phyloP scores from a whole-genome alignment of 2,797 vertebrate species.

The Chelmon rostratus region DNA sequence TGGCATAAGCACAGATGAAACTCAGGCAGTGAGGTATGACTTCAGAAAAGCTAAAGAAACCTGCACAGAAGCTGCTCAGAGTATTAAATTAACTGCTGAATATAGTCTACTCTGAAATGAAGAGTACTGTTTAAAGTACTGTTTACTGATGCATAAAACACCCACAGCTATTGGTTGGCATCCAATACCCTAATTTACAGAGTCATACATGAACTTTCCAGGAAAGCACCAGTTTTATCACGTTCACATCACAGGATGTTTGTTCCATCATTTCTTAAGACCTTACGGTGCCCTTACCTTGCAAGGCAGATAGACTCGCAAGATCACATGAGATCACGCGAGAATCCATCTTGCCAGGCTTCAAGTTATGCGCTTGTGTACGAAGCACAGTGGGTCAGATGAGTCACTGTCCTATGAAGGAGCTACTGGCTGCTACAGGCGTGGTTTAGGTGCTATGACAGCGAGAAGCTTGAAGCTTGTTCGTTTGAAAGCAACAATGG shows the following conservation, averaged over 20 bases:
- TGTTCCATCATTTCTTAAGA: neutral
- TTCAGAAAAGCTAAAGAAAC: neutral
- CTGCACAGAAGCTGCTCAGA: neutral
- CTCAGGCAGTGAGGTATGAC: constrained; percentile 85
- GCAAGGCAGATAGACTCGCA: too few species aligned
- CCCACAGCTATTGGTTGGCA: neutral
- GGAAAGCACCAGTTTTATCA: neutral
- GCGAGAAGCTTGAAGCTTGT: too few species aligned
- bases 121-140: neutral
- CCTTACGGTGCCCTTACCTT: too few species aligned
- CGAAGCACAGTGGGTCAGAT: too few species aligned
- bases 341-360: too few species aligned
- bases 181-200: neutral
- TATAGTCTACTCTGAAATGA: neutral
- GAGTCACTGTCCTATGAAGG: too few species aligned
- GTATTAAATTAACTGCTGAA: neutral
- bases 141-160: too few species aligned
- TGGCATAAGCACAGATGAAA: constrained; percentile 72
- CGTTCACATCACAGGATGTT: neutral
- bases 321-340: too few species aligned
- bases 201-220: neutral
- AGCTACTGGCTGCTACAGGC: too few species aligned
- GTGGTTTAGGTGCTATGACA: too few species aligned
- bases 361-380: too few species aligned
- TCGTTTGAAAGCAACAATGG: too few species aligned